phyloP scores from a whole-genome alignment of 2,797 vertebrate species.

The Selene dorsalis region DNA sequence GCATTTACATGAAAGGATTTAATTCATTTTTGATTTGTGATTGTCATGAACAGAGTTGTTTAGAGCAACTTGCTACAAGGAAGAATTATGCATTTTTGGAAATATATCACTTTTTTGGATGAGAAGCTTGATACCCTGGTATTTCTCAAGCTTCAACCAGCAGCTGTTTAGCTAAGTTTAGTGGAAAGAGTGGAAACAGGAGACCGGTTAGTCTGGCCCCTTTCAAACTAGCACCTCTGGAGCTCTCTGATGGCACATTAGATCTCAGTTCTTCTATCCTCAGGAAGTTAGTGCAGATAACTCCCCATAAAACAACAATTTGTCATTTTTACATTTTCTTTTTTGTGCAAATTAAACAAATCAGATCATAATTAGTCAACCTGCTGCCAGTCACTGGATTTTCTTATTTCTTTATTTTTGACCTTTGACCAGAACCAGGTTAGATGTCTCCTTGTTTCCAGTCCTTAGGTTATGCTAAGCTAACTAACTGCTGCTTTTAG shows the following conservation, averaged over 20 bases:
- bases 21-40: slow-evolving; percentile 29
- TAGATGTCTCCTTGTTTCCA: background rate
- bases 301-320: background rate
- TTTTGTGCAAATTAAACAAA: slow-evolving; percentile 1
- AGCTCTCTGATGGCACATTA: background rate
- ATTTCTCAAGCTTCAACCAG: background rate
- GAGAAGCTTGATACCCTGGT: background rate
- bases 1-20: slow-evolving; percentile 26
- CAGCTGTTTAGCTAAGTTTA: slow-evolving; percentile 18
- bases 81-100: slow-evolving; percentile 20
- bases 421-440: background rate
- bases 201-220: background rate
- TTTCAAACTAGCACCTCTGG: background rate
- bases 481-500: slow-evolving; percentile 13
- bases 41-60: slow-evolving; percentile 34
- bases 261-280: background rate
- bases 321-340: background rate
- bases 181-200: background rate
- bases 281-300: background rate
- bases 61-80: slow-evolving; percentile 6
- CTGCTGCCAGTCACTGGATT: background rate
- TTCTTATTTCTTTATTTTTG: background rate
- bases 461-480: slow-evolving; percentile 1
- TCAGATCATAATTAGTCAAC: background rate
- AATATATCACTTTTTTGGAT: background rate